A percentile compares a stretch with the other conserved stretches of the same genome.
Conservation (phyloP, 1,140 invertebrate genomes). For the Daktulosphaira vitifoliae region DNA sequence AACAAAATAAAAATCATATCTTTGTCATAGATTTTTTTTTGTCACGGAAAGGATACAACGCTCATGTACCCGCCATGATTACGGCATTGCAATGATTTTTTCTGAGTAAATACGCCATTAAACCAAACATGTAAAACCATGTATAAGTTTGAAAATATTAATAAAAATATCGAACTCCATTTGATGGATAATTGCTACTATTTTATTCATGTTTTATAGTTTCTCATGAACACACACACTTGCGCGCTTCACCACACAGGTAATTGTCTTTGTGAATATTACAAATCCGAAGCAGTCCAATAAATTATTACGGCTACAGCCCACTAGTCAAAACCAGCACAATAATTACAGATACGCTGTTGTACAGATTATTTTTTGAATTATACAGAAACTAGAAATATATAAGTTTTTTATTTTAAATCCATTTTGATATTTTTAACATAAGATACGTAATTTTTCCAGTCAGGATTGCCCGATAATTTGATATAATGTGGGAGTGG, state of each 20-base stretch:
- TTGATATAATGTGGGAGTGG: conserved; percentile 33
- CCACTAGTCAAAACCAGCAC: conserved; percentile 22
- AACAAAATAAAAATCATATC: too few species aligned
- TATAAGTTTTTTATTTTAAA: conserved; percentile 6
- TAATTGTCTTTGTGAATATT: conserved; percentile 4
- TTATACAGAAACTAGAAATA: conserved; percentile 27
- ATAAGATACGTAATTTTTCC: neutral
- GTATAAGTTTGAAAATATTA: too few species aligned
- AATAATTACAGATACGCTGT: conserved; percentile 7
- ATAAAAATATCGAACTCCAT: too few species aligned
- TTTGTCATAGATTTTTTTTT: too few species aligned
- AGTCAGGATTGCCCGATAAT: conserved; percentile 24
- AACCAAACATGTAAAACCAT: too few species aligned
- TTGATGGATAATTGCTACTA: too few species aligned
- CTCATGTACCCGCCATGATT: too few species aligned
- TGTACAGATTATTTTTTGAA: conserved; percentile 9
- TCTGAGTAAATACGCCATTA: too few species aligned
- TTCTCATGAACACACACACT: neutral
- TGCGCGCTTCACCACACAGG: neutral
- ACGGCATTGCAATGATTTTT: too few species aligned
- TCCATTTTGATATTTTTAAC: conserved; percentile 15
- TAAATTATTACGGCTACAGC: conserved; percentile 31
- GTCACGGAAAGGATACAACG: too few species aligned
- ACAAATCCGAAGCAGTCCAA: conserved; percentile 25
- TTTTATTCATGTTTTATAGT: too few species aligned